A percentile compares a stretch with the other conserved stretches of the same genome.
phyloP scores from a whole-genome alignment of 1,140 invertebrate genomes.

The Calephelis nemesis region DNA sequence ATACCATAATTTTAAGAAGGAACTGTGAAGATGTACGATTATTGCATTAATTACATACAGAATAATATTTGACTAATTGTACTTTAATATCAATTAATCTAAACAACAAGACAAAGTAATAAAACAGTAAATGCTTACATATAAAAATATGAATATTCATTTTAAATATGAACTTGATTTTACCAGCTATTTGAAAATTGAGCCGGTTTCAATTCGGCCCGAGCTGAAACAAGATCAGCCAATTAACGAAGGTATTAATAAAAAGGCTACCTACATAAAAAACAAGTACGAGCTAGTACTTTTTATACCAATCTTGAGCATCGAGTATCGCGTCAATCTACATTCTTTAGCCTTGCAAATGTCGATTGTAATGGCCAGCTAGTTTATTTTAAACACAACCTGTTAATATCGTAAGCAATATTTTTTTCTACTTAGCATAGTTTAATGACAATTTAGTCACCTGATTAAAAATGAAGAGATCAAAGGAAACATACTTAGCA shows the following conservation, averaged over 20 bases:
- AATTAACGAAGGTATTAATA: conserved; percentile 30
- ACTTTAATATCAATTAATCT: background rate
- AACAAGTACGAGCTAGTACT: conserved; percentile 19
- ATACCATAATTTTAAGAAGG: too few relatives aligned
- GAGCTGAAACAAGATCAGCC: conserved; percentile 35
- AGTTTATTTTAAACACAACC: background rate
- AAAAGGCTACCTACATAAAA: conserved; percentile 18
- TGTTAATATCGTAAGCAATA: too few relatives aligned
- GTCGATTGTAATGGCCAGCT: conserved; percentile 3
- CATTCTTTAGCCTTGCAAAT: conserved; percentile 10
- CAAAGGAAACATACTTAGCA: too few relatives aligned
- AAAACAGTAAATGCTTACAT: background rate
- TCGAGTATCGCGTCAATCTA: background rate
- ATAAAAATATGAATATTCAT: background rate
- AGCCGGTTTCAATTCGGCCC: conserved; percentile 27
- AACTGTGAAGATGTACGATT: too few relatives aligned
- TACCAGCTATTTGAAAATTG: conserved; percentile 29
- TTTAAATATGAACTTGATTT: conserved; percentile 28
- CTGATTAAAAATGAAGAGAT: too few relatives aligned
- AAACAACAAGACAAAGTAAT: background rate
- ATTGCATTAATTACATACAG: background rate
- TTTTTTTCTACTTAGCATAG: too few relatives aligned
- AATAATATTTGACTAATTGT: background rate
- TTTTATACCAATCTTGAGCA: background rate
- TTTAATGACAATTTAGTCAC: too few relatives aligned